Conservation (phyloP, 2,888 invertebrate species). For the Calameuta filiformis region DNA sequence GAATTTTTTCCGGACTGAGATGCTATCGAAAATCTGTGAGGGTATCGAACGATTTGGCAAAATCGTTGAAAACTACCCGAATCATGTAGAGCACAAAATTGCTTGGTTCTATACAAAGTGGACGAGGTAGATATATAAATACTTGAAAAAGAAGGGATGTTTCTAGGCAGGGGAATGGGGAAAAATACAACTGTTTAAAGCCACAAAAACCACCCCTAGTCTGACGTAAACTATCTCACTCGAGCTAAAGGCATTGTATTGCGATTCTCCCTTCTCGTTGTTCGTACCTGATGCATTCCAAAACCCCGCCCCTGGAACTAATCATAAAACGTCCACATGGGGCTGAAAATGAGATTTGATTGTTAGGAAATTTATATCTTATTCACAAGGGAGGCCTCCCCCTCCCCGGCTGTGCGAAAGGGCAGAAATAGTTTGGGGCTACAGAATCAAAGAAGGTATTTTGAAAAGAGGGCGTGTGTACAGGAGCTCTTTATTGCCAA, state of each 20-base stretch:
- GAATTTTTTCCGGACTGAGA: background rate
- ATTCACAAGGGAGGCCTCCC: slow-evolving; percentile 15
- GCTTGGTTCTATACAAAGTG: background rate
- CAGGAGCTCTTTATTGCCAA: background rate
- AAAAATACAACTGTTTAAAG: background rate
- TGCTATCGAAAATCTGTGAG: background rate
- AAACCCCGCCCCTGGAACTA: slow-evolving; percentile 1
- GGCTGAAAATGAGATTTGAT: slow-evolving; percentile 25
- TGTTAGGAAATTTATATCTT: slow-evolving; percentile 35
- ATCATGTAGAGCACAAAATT: background rate
- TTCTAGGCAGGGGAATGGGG: background rate
- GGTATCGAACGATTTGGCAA: background rate
- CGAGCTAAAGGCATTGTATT: background rate
- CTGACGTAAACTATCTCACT: background rate
- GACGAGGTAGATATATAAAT: background rate
- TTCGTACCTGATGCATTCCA: slow-evolving; percentile 1
- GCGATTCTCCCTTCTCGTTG: background rate
- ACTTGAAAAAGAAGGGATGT: background rate
- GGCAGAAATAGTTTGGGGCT: background rate
- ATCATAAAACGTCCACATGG: background rate
- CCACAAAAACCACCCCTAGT: background rate
- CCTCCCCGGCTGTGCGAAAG: background rate
- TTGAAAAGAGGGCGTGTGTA: background rate
- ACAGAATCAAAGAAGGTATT: background rate
- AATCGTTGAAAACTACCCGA: background rate